Percentiles rank a stretch among this genome's conserved stretches.
Conservation (phyloP, 2,113 vertebrate genomes). For the Grammomys dolichurus region DNA sequence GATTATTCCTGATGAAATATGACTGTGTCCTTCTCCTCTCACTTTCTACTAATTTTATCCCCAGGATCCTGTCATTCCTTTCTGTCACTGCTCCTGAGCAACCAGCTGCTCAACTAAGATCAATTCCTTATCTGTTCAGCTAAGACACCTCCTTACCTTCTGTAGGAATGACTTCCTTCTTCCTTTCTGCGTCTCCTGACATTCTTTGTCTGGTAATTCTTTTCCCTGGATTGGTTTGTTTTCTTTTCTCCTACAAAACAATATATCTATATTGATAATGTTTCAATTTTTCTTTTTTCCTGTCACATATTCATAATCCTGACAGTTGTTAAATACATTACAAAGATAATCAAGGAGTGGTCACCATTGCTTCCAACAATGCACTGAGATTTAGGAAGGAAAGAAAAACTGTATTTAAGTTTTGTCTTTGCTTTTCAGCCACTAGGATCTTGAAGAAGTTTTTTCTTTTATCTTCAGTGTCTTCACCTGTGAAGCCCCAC, state of each 20-base stretch:
- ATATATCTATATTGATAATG: conserved; percentile 20
- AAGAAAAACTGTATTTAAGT: conserved; percentile 29
- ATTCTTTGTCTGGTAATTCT: conserved; percentile 50
- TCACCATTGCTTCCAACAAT: conserved; percentile 26
- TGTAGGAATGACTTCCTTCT: conserved; percentile 5
- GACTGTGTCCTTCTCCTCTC: conserved; percentile 40
- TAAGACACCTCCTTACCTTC: conserved; percentile 56
- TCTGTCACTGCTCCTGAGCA: not conserved
- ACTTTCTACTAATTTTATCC: conserved; percentile 54
- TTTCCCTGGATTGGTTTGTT: conserved; percentile 9
- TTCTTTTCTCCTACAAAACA: conserved; percentile 62
- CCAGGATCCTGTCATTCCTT: not conserved
- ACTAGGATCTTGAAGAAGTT: conserved; percentile 11
- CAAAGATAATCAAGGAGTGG: conserved; percentile 5
- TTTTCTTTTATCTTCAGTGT: conserved; percentile 1
- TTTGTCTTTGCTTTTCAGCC: conserved; percentile 38
- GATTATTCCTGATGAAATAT: not conserved
- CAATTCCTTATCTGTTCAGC: not conserved
- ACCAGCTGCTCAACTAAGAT: not conserved
- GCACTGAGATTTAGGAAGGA: conserved; percentile 20
- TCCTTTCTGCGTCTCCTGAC: conserved; percentile 58
- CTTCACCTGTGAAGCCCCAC: conserved; percentile 18
- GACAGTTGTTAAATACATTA: conserved; percentile 40
- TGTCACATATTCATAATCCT: not conserved
- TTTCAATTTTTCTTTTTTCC: not conserved